Evolutionary conservation across 2,113 vertebrate genomes (phyloP).

Genomic region (Orcinus orca): DNA sequence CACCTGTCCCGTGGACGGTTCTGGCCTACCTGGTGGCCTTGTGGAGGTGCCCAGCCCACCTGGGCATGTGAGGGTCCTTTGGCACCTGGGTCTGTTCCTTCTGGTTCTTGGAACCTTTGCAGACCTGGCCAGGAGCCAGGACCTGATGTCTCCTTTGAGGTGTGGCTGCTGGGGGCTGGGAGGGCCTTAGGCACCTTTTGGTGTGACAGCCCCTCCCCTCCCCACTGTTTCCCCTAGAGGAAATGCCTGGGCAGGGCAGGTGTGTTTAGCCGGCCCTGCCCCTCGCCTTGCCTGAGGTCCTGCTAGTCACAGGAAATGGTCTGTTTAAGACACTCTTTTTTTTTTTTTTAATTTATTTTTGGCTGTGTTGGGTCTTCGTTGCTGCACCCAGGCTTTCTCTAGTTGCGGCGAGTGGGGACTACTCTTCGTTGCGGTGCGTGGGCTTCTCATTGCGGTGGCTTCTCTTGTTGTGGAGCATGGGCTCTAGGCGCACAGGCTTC

Average conservation of each 20-base stretch:
- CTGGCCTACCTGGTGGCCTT: neutral
- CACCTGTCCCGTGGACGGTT: accelerated
- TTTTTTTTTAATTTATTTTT: no score
- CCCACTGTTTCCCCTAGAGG: neutral
- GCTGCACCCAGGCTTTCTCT: no score
- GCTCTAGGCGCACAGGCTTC: no score
- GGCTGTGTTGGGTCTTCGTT: no score
- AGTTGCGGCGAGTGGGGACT: no score
- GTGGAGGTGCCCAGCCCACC: neutral
- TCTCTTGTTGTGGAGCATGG: no score
- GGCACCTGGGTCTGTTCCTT: neutral
- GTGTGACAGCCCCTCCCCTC: no score
- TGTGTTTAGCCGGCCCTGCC: neutral
- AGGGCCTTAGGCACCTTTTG: neutral
- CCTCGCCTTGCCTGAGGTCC: neutral
- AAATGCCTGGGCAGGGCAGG: neutral
- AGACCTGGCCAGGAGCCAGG: neutral
- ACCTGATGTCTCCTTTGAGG: neutral
- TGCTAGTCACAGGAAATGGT: neutral
- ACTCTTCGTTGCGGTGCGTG: no score
- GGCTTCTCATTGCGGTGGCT: no score
- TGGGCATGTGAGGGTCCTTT: neutral
- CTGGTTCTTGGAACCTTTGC: neutral
- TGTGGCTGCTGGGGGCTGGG: neutral
- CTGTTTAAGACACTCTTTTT: neutral